Percentiles rank a stretch among this genome's conserved stretches.
These are phyloP conservation scores for Ficedula albicollis DNA, from an alignment of 2,797 vertebrate genomes.

Conservation along the genomic window DNA sequence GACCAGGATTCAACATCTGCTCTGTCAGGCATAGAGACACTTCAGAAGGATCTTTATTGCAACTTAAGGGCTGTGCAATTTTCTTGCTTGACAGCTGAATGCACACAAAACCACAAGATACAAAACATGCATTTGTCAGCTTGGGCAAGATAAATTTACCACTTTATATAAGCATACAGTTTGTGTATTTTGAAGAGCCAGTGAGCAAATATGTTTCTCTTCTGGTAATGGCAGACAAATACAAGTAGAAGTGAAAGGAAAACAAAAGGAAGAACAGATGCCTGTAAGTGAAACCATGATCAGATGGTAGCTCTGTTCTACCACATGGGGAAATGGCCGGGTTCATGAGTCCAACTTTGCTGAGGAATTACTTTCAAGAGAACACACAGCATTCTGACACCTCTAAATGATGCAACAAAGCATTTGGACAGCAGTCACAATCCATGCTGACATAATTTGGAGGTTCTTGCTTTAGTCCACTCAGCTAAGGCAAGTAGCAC, in stretches of 20 bases:
- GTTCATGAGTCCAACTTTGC: not conserved
- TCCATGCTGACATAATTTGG: not conserved
- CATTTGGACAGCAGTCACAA: not conserved
- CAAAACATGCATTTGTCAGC: not conserved
- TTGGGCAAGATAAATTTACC: slow-evolving; percentile 12
- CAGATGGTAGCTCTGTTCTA: not conserved
- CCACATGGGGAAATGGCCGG: not conserved
- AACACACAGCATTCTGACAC: not conserved
- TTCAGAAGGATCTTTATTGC: slow-evolving; percentile 2
- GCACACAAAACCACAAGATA: not conserved
- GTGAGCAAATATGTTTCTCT: not conserved
- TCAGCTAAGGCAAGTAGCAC: not conserved
- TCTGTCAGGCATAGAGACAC: not conserved
- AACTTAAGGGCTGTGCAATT: not conserved
- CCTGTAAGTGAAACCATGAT: not conserved
- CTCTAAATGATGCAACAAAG: not conserved
- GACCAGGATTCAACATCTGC: not conserved
- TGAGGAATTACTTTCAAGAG: not conserved
- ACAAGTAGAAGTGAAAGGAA: not conserved
- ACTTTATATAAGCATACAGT: not conserved
- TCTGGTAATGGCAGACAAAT: not conserved
- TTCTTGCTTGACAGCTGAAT: not conserved
- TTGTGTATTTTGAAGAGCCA: not conserved
- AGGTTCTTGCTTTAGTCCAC: not conserved
- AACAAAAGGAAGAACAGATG: not conserved